Evolutionary conservation across 2,113 vertebrate genomes (phyloP).

Genomic region (Ondatra zibethicus): DNA sequence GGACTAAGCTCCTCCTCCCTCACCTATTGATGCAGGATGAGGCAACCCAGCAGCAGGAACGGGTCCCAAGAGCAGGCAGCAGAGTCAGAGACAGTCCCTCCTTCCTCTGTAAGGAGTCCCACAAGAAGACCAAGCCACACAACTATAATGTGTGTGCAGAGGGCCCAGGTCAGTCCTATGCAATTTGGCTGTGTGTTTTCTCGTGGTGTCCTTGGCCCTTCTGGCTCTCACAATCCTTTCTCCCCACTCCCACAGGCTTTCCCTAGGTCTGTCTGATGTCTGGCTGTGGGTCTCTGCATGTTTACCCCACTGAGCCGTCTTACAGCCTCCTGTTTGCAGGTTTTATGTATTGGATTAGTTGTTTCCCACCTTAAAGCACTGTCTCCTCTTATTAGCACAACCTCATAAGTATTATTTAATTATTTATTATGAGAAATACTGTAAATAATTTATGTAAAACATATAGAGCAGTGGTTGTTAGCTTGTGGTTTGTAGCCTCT

Average conservation of each 20-base stretch:
- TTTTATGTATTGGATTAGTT: slow-evolving; percentile 21
- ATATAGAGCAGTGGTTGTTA: background rate
- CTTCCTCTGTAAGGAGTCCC: background rate
- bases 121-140: background rate
- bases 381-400: slow-evolving; percentile 27
- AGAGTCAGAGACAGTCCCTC: background rate
- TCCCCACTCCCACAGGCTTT: background rate
- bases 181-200: background rate
- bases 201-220: background rate
- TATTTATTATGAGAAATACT: slow-evolving; percentile 54
- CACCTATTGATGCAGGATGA: too few species aligned
- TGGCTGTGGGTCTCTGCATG: too few species aligned
- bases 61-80: background rate
- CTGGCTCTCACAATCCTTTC: background rate
- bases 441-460: background rate
- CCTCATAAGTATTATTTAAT: slow-evolving; percentile 49
- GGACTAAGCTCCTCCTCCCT: background rate
- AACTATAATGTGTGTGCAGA: background rate
- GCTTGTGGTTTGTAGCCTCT: background rate
- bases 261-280: background rate
- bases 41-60: background rate
- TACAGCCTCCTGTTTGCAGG: background rate
- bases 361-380: slow-evolving; percentile 17
- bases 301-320: background rate
- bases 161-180: background rate